Conservation (phyloP, 2,113 vertebrate genomes). For the Crotalus viridis region DNA sequence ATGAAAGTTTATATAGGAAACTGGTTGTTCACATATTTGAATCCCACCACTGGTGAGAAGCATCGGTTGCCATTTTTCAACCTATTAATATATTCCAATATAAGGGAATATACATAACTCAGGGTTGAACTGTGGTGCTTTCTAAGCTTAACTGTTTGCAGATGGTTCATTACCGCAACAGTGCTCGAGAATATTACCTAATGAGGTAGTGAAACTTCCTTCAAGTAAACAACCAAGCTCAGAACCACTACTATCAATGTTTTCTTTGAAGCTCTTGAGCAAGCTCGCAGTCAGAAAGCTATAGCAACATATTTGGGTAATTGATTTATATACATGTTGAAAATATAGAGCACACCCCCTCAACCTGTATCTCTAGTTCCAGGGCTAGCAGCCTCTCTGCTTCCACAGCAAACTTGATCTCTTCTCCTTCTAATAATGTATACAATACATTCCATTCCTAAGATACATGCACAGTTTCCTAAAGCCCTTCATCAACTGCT, state of each 20-base stretch:
- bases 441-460: not conserved
- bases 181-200: not conserved
- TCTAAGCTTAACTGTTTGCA: not conserved
- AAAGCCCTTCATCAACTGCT: not conserved
- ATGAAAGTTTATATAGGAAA: not conserved
- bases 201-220: not conserved
- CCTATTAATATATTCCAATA: not conserved
- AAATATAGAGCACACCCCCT: not conserved
- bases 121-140: not conserved
- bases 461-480: not conserved
- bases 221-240: not conserved
- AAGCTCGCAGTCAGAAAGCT: not conserved
- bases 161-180: not conserved
- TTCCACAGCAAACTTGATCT: not conserved
- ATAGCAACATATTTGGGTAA: not conserved
- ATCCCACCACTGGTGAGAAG: too few relatives aligned
- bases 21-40: too few relatives aligned
- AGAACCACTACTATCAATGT: not conserved
- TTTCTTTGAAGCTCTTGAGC: not conserved
- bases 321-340: not conserved
- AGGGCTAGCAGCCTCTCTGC: not conserved
- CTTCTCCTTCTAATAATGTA: not conserved
- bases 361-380: not conserved
- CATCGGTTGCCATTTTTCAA: not conserved
- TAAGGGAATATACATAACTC: not conserved